These are phyloP conservation scores for Hydraecia micacea DNA, from an alignment of 2,888 invertebrate genomes.

Conservation along the genomic window DNA sequence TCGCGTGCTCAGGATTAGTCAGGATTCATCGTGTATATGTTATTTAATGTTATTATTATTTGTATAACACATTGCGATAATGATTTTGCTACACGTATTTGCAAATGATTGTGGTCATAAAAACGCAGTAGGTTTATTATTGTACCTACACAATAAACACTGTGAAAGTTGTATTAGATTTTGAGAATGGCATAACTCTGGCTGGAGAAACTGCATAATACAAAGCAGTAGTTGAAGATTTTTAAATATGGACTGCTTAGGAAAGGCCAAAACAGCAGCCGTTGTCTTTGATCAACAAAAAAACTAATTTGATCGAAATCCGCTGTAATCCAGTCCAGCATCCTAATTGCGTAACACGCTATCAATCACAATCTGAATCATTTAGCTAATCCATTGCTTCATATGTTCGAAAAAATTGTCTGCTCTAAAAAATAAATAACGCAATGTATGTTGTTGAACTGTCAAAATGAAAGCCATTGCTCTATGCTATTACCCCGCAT, in stretches of 20 bases:
- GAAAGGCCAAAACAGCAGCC: background rate
- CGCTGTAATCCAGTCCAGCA: background rate
- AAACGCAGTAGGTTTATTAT: constrained; percentile 15
- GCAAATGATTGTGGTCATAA: constrained; percentile 15
- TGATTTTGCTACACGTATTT: constrained; percentile 8
- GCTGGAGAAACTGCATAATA: background rate
- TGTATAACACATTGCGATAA: constrained; percentile 23
- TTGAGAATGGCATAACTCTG: background rate
- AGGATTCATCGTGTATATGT: constrained; percentile 27
- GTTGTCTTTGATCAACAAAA: background rate
- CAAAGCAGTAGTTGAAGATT: background rate
- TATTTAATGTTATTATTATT: constrained; percentile 36
- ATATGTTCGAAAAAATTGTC: too few species aligned
- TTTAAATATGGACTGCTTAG: background rate
- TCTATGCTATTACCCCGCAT: background rate
- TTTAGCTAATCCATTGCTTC: too few species aligned
- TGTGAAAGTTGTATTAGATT: background rate
- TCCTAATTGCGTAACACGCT: too few species aligned
- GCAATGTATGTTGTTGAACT: too few species aligned
- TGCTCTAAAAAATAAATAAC: too few species aligned
- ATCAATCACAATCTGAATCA: too few species aligned
- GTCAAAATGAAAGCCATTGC: too few species aligned
- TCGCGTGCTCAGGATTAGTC: constrained; percentile 51
- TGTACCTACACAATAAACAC: background rate
- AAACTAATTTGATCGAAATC: background rate